phyloP scores from a whole-genome alignment of 2,797 vertebrate species.

The Platalea minor region DNA sequence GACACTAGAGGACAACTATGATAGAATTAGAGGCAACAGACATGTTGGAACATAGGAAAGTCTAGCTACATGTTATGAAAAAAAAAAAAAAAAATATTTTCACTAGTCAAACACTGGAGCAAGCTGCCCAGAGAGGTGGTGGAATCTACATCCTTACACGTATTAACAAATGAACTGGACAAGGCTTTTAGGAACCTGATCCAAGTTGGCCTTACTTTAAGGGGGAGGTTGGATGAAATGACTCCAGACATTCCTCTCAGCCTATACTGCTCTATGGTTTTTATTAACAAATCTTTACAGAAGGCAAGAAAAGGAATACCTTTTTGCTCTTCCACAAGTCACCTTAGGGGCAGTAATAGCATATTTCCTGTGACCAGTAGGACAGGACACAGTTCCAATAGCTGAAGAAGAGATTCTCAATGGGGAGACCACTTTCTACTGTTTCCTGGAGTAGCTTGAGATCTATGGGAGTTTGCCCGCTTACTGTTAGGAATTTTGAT shows the following conservation, averaged over 20 bases:
- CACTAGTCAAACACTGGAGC: neutral
- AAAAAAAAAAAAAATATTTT: neutral
- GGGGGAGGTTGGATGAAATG: neutral
- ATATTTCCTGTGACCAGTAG: neutral
- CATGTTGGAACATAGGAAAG: neutral
- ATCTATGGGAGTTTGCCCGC: neutral
- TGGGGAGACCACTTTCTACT: neutral
- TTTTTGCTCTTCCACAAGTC: neutral
- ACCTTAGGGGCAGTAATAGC: neutral
- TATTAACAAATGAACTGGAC: neutral
- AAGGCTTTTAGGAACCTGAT: neutral
- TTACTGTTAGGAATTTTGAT: neutral
- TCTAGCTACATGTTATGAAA: neutral
- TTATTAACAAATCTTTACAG: neutral
- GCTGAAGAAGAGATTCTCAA: neutral
- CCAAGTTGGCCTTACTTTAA: neutral
- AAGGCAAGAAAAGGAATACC: neutral
- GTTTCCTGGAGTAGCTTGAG: neutral
- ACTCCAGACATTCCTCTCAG: neutral
- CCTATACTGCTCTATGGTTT: neutral
- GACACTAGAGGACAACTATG: neutral
- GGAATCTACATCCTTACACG: neutral
- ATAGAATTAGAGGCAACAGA: neutral
- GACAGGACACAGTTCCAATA: neutral
- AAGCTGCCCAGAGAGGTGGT: neutral